Base-by-base conservation (phyloP, 2,113 vertebrate species). In the Natator depressus region DNA sequence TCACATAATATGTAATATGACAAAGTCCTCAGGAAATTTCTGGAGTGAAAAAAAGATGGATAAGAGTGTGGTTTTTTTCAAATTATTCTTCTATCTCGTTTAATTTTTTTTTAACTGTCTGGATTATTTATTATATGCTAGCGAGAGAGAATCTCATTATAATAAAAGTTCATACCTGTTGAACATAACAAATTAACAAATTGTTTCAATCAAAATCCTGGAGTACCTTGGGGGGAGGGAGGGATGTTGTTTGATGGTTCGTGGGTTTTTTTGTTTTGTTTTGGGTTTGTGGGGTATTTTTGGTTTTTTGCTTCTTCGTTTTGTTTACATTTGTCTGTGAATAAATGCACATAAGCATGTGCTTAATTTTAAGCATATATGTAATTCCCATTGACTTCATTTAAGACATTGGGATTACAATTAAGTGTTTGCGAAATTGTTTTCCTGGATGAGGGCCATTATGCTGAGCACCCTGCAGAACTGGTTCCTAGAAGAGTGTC, bases 361-460 rank as follows among this genome's bases (percentile, higher is more conserved):
- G 42, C 25, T 75, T 75, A 42, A 12, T 20, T 31, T 72, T 72
- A 38, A 38, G 4, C 35, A n/a, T 72, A n/a, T n/a, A 72, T 38
- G 5, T 78, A 78, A 47, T 27, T 54, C 25, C 75, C 42, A 47
- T 13, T 78, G 42, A 78, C 65, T 42, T 76, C 11, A 78, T 22
- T 78, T 24, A 46, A 46, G 55, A 51, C 4, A 0, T 0, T 38
- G 72, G 84, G n/a, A 62, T 91, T 76, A 84, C 93, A 91, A 89
- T 82, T 89, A 85, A 55, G 20, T n/a, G 19, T 1, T 0, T 90
- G 84, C 4, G 12, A 80, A 87, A 0, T 0, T 46, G 51, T 0
- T 0, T 35, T 87, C 9, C 87, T 85, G 46, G n/a, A 90, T 93
- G 9, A 79, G 53, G 27, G 10, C 46, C 19, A 42, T n/a, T 65